Evolutionary conservation across 2,888 invertebrate species (phyloP), one percentile per base, ranked within the genome.

Genomic region (Ctena decussata): DNA sequence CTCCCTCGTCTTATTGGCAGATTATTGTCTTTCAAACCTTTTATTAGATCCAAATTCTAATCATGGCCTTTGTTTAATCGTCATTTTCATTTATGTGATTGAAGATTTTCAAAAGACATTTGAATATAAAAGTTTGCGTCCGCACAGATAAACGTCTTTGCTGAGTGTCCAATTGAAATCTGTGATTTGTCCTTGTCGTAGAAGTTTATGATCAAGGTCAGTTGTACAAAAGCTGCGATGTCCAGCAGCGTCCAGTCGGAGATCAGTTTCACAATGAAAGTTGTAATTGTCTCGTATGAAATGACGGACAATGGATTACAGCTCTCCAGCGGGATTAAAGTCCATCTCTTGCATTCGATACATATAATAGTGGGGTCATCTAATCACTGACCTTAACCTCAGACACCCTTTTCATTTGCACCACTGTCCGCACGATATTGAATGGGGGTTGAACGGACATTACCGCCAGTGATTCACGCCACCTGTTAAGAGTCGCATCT

Each of bases 91-190:
- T 86, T 89, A 86, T 85, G 83, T 85, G 83, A 81, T 84, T 60
- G 84, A 82, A 84, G 57, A 81, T 65, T 77, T 76, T 83, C 81
- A 83, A 85, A 86, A 86, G 84, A 85, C 83, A 84, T 86, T 88
- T 86, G 89, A 89, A 89, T 86, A 89, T 89, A 86, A 86, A 89
- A 89, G 84, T 89, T 89, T 89, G 84, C 89, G 79, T 86, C 83
- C 74, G 78, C 77, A 82, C 82, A 84, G 88, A 88, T 57, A 57
- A 57, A 57, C n/a, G 57, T 57, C 57, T 57, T 57, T 24, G 6
- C 6, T 57, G 57, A 57, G 57, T 57, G 65, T 35, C 21, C 35
- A 65, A 35, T 65, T 80, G 86, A 89, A 89, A 85, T 86, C 77
- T 84, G 89, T 86, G 81, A 88, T 86, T 86, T 80, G 88, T 88